Conservation (phyloP, 2,888 invertebrate genomes). For the Drosophila peninsularis region DNA sequence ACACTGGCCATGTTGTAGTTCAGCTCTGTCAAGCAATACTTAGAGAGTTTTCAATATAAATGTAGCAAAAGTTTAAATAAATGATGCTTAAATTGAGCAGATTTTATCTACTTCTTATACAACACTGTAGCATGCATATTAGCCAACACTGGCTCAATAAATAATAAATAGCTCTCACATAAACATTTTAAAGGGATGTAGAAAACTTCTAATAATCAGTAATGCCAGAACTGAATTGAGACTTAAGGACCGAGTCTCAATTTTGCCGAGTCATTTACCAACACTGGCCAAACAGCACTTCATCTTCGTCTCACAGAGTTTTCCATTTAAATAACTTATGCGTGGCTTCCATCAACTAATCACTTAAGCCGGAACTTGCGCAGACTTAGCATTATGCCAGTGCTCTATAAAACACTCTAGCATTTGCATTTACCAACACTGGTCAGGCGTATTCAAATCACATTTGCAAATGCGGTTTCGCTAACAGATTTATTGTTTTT, state of each 20-base stretch:
- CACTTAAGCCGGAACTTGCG: background rate
- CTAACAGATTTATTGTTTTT: slow-evolving; percentile 8
- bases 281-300: background rate
- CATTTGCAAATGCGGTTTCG: slow-evolving; percentile 8
- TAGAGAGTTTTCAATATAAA: too few relatives aligned
- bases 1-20: background rate
- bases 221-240: too few relatives aligned
- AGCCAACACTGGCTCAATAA: background rate
- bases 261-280: background rate
- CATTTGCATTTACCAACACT: background rate
- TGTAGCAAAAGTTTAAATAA: too few relatives aligned
- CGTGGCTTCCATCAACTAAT: background rate
- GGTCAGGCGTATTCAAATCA: slow-evolving; percentile 1
- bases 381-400: background rate
- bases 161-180: too few relatives aligned
- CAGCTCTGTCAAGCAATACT: background rate
- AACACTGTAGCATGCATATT: background rate
- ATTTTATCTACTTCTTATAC: background rate
- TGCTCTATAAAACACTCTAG: background rate
- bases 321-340: background rate
- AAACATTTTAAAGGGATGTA: background rate
- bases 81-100: background rate
- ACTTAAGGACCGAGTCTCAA: too few relatives aligned
- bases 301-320: background rate
- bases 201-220: background rate